phyloP scores from a whole-genome alignment of 2,113 vertebrate genomes.

The Sylvietta virens region DNA sequence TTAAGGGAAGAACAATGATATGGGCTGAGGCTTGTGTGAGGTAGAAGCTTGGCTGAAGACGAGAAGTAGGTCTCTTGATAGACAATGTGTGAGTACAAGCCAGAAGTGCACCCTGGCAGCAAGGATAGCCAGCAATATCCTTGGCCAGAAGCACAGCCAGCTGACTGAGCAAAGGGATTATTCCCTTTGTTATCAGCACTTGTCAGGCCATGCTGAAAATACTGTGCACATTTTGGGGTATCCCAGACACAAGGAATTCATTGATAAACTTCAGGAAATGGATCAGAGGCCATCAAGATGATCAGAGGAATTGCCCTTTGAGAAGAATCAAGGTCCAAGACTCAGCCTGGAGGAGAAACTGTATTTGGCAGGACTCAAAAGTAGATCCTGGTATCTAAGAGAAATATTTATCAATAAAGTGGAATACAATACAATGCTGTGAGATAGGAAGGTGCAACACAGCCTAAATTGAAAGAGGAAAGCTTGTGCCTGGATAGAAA shows the following conservation, averaged over 20 bases:
- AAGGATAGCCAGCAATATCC: background rate
- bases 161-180: background rate
- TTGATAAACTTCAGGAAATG: background rate
- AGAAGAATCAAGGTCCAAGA: background rate
- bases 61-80: background rate
- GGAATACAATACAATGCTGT: background rate
- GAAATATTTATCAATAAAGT: background rate
- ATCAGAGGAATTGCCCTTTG: background rate
- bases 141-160: background rate
- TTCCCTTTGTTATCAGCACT: background rate
- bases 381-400: background rate
- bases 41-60: background rate
- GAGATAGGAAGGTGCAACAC: background rate
- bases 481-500: background rate
- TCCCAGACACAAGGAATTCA: background rate
- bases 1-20: background rate
- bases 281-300: background rate
- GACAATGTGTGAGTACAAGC: background rate
- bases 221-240: background rate
- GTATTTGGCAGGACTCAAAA: background rate
- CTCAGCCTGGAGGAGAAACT: background rate
- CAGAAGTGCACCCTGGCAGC: background rate
- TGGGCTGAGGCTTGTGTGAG: background rate
- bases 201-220: background rate
- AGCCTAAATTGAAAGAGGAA: background rate